Conservation (phyloP, 1,140 invertebrate genomes). For the Atta colombica region DNA sequence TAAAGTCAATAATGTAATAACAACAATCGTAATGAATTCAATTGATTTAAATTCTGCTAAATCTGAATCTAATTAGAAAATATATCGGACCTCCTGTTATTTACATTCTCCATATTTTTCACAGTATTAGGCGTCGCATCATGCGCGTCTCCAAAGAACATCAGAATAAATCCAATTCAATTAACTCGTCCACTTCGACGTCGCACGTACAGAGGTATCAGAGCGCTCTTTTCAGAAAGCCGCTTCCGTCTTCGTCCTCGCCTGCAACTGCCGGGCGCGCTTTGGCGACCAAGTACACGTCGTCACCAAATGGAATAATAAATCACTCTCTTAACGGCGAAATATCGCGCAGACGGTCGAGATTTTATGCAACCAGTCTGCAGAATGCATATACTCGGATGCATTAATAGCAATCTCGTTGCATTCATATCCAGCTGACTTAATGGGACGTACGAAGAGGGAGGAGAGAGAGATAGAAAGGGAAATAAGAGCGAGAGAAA, state of each 20-base stretch:
- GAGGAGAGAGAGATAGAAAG: constrained; percentile 1
- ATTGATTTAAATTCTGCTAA: neutral
- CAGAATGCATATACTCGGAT: constrained; percentile 61
- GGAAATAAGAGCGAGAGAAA: neutral
- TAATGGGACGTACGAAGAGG: constrained; percentile 72
- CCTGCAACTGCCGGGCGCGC: constrained; percentile 36
- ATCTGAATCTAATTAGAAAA: neutral
- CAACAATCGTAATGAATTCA: neutral
- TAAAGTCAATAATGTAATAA: neutral
- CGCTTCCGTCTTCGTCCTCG: constrained; percentile 41
- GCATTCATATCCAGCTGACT: constrained; percentile 76
- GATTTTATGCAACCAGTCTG: constrained; percentile 72
- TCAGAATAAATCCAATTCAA: constrained; percentile 64
- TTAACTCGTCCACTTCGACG: constrained; percentile 55
- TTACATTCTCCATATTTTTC: constrained; percentile 24
- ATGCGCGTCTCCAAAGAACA: neutral
- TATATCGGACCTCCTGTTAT: neutral
- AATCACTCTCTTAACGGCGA: constrained; percentile 72
- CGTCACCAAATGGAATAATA: constrained; percentile 71
- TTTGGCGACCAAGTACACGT: constrained; percentile 53
- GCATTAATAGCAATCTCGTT: constrained; percentile 77
- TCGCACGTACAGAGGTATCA: constrained; percentile 53
- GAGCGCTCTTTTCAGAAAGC: constrained; percentile 52
- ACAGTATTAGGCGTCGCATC: constrained; percentile 6
- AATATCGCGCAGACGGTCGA: constrained; percentile 62